Evolutionary conservation across 1,140 invertebrate species (phyloP).

Genomic region (Catajapyx aquilonaris): DNA sequence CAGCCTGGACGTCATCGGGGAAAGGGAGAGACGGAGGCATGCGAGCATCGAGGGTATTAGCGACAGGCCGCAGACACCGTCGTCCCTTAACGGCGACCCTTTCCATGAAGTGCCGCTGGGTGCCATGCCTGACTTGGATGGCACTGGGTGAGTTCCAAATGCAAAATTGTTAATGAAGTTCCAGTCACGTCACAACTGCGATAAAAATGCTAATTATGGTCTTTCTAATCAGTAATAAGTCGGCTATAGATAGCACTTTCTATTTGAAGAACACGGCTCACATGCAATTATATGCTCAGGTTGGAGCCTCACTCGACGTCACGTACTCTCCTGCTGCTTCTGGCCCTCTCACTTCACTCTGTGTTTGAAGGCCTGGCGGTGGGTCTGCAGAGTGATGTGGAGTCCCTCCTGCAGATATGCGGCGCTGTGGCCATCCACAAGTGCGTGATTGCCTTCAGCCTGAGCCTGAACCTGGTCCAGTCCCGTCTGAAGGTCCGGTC

Average conservation of each 20-base stretch:
- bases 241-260: no score
- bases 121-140: no score
- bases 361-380: conserved; percentile 36
- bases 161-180: no score
- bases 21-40: conserved; percentile 7
- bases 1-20: conserved; percentile 5
- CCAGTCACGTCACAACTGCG: no score
- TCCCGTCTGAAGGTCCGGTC: conserved; percentile 21
- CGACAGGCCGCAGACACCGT: conserved; percentile 9
- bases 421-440: conserved; percentile 37
- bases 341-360: conserved; percentile 30
- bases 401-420: conserved; percentile 26
- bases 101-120: no score
- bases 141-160: no score
- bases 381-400: conserved; percentile 24
- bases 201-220: no score
- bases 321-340: conserved; percentile 23
- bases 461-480: conserved; percentile 36
- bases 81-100: no score
- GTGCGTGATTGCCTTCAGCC: conserved; percentile 33
- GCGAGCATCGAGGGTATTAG: conserved; percentile 8
- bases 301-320: conserved; percentile 19
- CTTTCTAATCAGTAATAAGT: no score
- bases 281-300: no score
- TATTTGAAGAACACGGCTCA: neutral